Percentiles rank a stretch among this genome's conserved stretches.
Conservation (phyloP, 2,888 invertebrate genomes). For the Mystacides longicornis region DNA sequence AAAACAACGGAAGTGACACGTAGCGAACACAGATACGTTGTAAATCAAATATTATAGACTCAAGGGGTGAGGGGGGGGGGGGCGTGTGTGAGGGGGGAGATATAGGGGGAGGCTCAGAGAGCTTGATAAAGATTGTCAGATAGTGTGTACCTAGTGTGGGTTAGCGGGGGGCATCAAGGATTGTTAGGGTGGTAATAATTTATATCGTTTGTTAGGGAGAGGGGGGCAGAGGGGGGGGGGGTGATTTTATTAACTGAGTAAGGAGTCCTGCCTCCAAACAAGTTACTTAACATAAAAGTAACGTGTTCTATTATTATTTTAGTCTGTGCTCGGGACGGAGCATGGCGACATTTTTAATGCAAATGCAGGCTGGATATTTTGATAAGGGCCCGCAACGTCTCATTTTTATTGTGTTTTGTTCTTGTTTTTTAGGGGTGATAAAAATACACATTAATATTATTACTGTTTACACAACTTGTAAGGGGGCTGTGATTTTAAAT, state of each 20-base stretch:
- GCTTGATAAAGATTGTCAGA: not conserved
- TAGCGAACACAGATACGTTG: conserved; percentile 1
- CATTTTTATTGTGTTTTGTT: too few relatives aligned
- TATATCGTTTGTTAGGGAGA: not conserved
- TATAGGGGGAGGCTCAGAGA: not conserved
- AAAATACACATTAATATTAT: too few relatives aligned
- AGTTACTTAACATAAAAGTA: too few relatives aligned
- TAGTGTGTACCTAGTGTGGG: not conserved
- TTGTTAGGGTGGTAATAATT: not conserved
- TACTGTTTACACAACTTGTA: too few relatives aligned
- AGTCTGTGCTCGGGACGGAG: too few relatives aligned
- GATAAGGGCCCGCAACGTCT: too few relatives aligned
- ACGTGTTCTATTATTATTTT: too few relatives aligned
- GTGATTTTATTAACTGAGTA: not conserved
- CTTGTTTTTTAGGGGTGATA: too few relatives aligned
- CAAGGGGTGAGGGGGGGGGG: not conserved
- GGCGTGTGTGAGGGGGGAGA: not conserved
- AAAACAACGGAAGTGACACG: conserved; percentile 1
- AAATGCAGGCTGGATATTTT: too few relatives aligned
- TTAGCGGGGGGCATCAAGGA: not conserved
- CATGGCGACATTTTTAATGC: too few relatives aligned
- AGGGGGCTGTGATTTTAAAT: too few relatives aligned
- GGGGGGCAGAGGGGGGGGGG: not conserved
- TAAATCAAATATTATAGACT: not conserved
- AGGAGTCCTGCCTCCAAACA: not conserved